Evolutionary conservation across 2,113 vertebrate genomes (phyloP), one percentile per base, ranked within the genome.

Genomic region (Vanacampus margaritifer): DNA sequence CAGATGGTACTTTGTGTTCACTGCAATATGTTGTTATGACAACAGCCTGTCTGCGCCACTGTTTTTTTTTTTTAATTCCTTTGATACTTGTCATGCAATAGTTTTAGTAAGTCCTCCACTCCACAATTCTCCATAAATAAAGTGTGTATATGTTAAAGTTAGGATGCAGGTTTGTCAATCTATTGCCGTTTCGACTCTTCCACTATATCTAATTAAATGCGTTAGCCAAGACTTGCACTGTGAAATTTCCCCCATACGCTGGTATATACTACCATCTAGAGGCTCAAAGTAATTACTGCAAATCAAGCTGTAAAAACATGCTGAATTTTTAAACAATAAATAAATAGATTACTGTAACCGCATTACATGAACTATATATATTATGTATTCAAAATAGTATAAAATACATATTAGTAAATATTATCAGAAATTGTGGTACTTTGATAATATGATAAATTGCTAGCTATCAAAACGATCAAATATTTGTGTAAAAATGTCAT

Each of bases 1-100:
- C 89, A 90, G 88, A 90, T 90, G 88, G 88, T 71, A 73, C 87
- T 81, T 79, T 85, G 83, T 84, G 84, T 81, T 89, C 79, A 83
- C 80, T 76, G 87, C 87, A 89, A 89, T 89, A 90, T 90, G 89
- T 90, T 90, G 89, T 89, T 90, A 87, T 90, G 89, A 90, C 88
- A 90, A 89, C 88, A 89, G 86, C 86, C 86, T 89, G 88, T 86
- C 83, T 79, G 79, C 81, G 85, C 81, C 76, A 74, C 81, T 89
- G 80, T 85, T 85, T 85, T 76, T 74, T 64, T 32, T 32, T 50
- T 50, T 26, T 13, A 57, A 74, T 80, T 74, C 82, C 84, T 87
- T 85, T 84, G 83, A 86, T 86, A 83, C 73, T 84, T 83, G 82
- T 89, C 88, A 84, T 78, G 81, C 54, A 62, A 67, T 64, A 70